Evolutionary conservation across 1,140 invertebrate species (phyloP).

Genomic region (Notospermus geniculatus): DNA sequence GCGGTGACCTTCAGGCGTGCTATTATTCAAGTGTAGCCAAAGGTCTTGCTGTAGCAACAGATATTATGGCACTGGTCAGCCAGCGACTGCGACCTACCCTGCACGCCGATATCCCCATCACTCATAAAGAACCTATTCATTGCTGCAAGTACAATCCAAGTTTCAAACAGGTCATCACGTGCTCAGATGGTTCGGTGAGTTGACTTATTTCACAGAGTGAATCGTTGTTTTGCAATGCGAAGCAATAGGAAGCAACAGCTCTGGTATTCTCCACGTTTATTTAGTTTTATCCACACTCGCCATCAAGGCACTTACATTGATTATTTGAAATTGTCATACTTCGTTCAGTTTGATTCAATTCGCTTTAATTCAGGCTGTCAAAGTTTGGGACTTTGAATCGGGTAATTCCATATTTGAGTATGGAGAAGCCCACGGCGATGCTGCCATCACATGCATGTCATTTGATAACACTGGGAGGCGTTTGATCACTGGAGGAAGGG

Average conservation of each 20-base stretch:
- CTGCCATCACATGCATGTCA: constrained; percentile 53
- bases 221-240: background rate
- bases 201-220: background rate
- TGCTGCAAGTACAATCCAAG: constrained; percentile 50
- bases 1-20: constrained; percentile 53
- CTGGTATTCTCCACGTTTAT: background rate
- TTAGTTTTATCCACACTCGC: background rate
- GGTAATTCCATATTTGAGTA: constrained; percentile 54
- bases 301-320: no score
- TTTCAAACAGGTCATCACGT: constrained; percentile 55
- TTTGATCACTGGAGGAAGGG: constrained; percentile 53
- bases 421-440: constrained; percentile 50
- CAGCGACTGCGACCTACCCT: constrained; percentile 45
- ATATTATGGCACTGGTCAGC: constrained; percentile 49
- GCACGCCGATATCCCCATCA: constrained; percentile 50
- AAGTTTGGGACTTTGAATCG: constrained; percentile 56
- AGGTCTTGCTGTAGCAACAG: constrained; percentile 51
- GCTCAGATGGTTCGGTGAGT: constrained; percentile 53
- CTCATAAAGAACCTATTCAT: constrained; percentile 54
- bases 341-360: no score
- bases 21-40: constrained; percentile 49
- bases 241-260: background rate
- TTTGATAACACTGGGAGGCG: constrained; percentile 54
- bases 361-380: constrained; percentile 35
- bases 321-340: no score